Evolutionary conservation across 1,140 invertebrate species (phyloP), one percentile per base, ranked within the genome.

Genomic region (Aphaenogaster ashmeadi): DNA sequence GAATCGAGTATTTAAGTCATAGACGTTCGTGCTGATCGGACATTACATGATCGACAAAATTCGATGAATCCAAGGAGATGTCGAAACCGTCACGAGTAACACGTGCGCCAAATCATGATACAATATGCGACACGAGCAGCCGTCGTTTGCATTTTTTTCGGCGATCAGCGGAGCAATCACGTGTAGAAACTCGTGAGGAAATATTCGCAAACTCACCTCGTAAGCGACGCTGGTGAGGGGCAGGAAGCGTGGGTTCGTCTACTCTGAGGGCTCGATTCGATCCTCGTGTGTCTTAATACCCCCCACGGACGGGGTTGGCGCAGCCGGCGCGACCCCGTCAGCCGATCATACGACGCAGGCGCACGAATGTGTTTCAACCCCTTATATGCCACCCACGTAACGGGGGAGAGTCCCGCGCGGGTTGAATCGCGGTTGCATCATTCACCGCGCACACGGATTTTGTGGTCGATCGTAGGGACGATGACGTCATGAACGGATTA

Each of bases 231-330:
- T 60, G 72, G 36, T 52, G 56, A 87, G 50, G 86, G 11, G 33
- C 58, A 62, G 38, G 67, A 90, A 78, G 56, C 90, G 83, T 81
- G 85, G 87, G 66, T 54, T 85, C 78, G 75, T 87, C 84, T 90
- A 86, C 87, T 89, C 87, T 75, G 72, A 64, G 66, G 38, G 69
- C 62, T 75, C 84, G 56, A 83, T 91, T 92, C 91, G 91, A 92
- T 92, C 71, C 86, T 86, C 85, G 88, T 71, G 77, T 33, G 52
- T 79, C 84, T 54, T 27, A 71, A 81, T 90, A 90, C 86, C 87
- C 47, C 72, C 72, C 9, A 78, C 80, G 21, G 58, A 64, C 69
- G 58, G 58, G 21, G 71, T 41, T 78, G 72, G 56, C 36, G 71
- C 80, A 87, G 77, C 13, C 74, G 21, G 79, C 41, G 36, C 44